Base-by-base conservation (phyloP, 2,888 invertebrate genomes). In the Melitaea athalia region DNA sequence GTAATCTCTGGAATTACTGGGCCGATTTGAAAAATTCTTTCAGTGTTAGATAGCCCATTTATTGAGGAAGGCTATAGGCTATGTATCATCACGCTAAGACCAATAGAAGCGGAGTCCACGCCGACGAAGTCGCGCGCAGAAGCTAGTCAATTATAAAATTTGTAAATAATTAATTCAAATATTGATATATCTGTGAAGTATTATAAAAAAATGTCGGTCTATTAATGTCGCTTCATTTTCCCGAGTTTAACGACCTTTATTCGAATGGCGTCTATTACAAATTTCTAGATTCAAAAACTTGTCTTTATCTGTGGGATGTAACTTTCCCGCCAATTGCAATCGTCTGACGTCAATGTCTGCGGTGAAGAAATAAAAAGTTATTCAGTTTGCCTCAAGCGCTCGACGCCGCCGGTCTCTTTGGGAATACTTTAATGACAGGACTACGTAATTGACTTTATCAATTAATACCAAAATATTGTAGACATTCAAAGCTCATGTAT, bases 291-390 rank as follows among this genome's bases (percentile, higher is more conserved):
- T 84, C 83, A 79, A 83, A 81, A 81, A 78, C 79, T 81, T 85
- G 78, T 74, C 79, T 86, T 87, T 91, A 89, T 89, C 91, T 87
- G 82, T 87, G 84, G 84, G 82, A 86, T 85, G 87, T 86, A 88
- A 89, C 87, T 89, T 89, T 86, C 85, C 85, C 87, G 85, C 91
- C 89, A 89, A 90, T 90, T 86, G 88, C 85, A 84, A 85, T 85
- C 82, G 87, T 78, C 81, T 81, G 83, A 84, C 84, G 85, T 88
- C 89, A 89, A 88, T 87, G 87, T 86, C 87, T 87, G 88, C 80
- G 84, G 83, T 81, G 83, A 88, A 87, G 88, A 86, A 88, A 91
- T 91, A 89, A 90, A 91, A 91, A 91, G 89, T 90, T 91, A 85
- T 85, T 85, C 87, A 89, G 87, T 88, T 78, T 72, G 86, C 89